These are phyloP conservation scores for Platysternon megacephalum DNA, from an alignment of 2,113 vertebrate genomes.

Conservation along the genomic window DNA sequence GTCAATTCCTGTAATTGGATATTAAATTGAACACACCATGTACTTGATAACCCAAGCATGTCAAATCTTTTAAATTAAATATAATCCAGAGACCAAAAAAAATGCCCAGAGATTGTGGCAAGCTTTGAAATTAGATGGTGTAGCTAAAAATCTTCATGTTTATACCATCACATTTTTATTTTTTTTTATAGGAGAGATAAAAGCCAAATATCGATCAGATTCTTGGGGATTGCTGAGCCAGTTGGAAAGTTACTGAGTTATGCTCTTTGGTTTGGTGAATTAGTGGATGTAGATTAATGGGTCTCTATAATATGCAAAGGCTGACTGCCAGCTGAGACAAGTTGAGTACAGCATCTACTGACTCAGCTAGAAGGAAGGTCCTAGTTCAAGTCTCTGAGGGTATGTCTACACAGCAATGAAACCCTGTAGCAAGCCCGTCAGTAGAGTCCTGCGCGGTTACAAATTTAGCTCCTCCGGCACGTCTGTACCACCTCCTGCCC, in stretches of 20 bases:
- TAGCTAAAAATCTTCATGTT: neutral
- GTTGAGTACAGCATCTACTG: neutral
- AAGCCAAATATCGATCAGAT: neutral
- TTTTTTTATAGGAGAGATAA: neutral
- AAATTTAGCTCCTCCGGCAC: no score
- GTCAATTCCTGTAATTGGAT: conserved; percentile 17
- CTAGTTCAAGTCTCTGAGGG: neutral
- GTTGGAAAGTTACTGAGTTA: conserved; percentile 32
- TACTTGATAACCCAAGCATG: neutral
- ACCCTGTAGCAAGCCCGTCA: neutral
- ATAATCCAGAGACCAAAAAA: neutral
- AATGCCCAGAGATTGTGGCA: neutral
- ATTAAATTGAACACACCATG: neutral
- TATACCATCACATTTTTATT: neutral
- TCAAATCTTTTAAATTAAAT: conserved; percentile 12
- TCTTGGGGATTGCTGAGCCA: conserved; percentile 31
- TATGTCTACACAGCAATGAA: neutral
- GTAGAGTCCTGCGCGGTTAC: neutral
- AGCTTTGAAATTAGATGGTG: neutral
- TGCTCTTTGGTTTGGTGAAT: neutral
- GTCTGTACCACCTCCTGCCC: no score
- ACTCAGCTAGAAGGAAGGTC: conserved; percentile 22
- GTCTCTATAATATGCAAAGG: neutral
- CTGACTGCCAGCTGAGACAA: neutral
- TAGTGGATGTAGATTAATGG: conserved; percentile 24